Conservation (phyloP, 2,888 invertebrate genomes). For the Amiota communis region DNA sequence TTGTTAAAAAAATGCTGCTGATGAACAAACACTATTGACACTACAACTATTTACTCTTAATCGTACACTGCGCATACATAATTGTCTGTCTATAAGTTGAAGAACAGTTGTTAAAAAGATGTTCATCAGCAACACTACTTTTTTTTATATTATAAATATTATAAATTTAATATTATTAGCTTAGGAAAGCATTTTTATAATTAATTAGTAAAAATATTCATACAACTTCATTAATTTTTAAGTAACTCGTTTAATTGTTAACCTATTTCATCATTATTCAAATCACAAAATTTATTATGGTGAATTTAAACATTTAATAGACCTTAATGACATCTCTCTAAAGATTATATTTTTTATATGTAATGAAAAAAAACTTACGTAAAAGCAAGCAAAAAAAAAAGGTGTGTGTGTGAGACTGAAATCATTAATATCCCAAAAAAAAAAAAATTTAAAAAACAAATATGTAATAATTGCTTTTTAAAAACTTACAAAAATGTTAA, state of each 20-base stretch:
- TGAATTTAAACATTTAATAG: constrained; percentile 16
- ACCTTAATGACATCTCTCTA: constrained; percentile 5
- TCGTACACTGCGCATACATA: too few species aligned
- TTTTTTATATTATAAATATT: too few species aligned
- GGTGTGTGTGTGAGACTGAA: constrained; percentile 61
- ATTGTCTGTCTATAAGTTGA: background rate
- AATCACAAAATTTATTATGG: constrained; percentile 19
- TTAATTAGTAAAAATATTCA: constrained; percentile 21
- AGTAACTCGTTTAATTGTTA: constrained; percentile 14
- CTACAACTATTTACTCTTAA: too few species aligned
- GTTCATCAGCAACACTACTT: too few species aligned
- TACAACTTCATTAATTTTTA: background rate
- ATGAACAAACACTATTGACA: too few species aligned
- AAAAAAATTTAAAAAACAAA: constrained; percentile 7
- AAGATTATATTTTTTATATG: constrained; percentile 23
- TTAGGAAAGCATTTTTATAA: constrained; percentile 9
- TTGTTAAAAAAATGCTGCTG: background rate
- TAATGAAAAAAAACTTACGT: constrained; percentile 35
- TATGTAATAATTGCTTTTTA: background rate
- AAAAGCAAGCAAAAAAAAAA: constrained; percentile 36
- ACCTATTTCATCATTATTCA: constrained; percentile 10
- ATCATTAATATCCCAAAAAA: constrained; percentile 11
- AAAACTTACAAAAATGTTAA: background rate
- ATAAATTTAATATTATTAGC: background rate
- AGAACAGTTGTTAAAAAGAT: constrained; percentile 14